Conservation (phyloP, 2,797 vertebrate genomes). For the Acestrorhynchus altus region DNA sequence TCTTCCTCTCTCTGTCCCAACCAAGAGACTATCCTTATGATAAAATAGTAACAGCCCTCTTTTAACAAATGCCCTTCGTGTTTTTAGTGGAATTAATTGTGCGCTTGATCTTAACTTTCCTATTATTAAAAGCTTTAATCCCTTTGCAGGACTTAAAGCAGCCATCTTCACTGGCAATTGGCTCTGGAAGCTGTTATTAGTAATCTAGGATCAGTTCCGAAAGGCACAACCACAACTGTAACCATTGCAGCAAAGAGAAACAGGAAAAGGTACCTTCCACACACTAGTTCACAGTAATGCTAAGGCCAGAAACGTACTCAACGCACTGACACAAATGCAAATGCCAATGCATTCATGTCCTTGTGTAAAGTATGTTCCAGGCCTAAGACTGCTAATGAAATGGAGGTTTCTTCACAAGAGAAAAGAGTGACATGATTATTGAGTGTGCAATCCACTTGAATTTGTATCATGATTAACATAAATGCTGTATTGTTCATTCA, state of each 20-base stretch:
- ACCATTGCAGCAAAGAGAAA: background rate
- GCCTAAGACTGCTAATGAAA: too few relatives aligned
- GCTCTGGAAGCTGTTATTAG: slow-evolving; percentile 9
- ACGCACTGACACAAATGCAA: too few relatives aligned
- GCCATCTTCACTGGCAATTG: background rate
- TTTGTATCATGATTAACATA: background rate
- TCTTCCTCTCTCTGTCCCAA: background rate
- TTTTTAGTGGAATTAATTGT: slow-evolving; percentile 30
- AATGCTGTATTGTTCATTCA: background rate
- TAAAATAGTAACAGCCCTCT: slow-evolving; percentile 18
- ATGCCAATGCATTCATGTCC: too few relatives aligned
- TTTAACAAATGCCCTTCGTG: slow-evolving; percentile 28
- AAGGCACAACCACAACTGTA: too few relatives aligned
- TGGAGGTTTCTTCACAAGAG: too few relatives aligned
- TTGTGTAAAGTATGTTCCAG: too few relatives aligned
- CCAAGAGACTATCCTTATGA: background rate
- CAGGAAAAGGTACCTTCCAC: background rate
- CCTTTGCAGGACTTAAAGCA: slow-evolving; percentile 7
- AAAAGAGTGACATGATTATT: too few relatives aligned
- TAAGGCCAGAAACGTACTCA: too few relatives aligned
- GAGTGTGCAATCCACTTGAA: background rate
- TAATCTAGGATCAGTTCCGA: background rate
- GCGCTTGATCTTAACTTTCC: slow-evolving; percentile 18
- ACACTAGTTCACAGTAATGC: background rate
- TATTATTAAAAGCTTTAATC: background rate